Evolutionary conservation across 1,140 invertebrate species (phyloP).

Genomic region (Notospermus geniculatus): DNA sequence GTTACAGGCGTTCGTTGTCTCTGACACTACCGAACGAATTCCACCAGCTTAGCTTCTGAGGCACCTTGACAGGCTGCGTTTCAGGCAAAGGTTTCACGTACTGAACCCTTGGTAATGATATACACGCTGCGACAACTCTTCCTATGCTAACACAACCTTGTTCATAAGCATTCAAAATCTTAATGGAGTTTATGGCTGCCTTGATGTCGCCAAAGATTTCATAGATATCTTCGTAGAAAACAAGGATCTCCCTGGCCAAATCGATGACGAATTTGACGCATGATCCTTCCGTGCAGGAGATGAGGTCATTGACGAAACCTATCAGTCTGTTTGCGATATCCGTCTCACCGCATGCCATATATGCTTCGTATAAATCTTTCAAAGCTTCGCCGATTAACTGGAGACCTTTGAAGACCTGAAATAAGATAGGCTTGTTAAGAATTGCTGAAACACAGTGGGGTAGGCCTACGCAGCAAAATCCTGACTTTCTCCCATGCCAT

Average conservation of each 20-base stretch:
- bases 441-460: too few relatives aligned
- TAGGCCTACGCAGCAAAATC: too few relatives aligned
- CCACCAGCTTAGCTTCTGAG: too few relatives aligned
- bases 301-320: slow-evolving; percentile 1
- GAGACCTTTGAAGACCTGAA: slow-evolving; percentile 6
- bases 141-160: slow-evolving; percentile 5
- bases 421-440: too few relatives aligned
- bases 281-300: neutral
- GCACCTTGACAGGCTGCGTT: too few relatives aligned
- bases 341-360: slow-evolving; percentile 2
- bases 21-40: too few relatives aligned
- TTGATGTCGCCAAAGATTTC: slow-evolving; percentile 11
- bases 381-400: neutral
- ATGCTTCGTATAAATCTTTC: slow-evolving; percentile 4
- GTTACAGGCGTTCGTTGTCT: too few relatives aligned
- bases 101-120: neutral
- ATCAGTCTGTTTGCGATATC: neutral
- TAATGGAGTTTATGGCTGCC: slow-evolving; percentile 1
- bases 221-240: slow-evolving; percentile 7
- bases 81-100: too few relatives aligned
- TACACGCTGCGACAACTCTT: slow-evolving; percentile 5
- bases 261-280: slow-evolving; percentile 5
- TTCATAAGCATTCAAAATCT: slow-evolving; percentile 3
- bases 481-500: too few relatives aligned
- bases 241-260: neutral